Evolutionary conservation across 2,797 vertebrate species (phyloP).

Genomic region (Sebastiscus albofasciatus): DNA sequence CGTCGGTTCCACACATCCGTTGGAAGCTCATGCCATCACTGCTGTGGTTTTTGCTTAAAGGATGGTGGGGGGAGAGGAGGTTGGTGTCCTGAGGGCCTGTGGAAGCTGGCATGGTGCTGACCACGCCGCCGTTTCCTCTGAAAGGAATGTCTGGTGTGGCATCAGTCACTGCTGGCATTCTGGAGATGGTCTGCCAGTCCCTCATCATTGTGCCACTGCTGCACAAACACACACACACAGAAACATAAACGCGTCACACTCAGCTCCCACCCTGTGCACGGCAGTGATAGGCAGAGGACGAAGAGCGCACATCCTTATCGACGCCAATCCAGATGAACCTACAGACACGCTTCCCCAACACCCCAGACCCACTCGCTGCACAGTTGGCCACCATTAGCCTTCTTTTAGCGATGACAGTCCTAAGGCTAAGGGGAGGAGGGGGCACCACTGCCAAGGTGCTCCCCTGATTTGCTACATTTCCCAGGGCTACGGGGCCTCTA

Average conservation of each 20-base stretch:
- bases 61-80: background rate
- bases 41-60: slow-evolving; percentile 60
- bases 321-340: slow-evolving; percentile 87
- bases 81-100: slow-evolving; percentile 59
- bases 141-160: slow-evolving; percentile 81
- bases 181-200: slow-evolving; percentile 74
- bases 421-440: slow-evolving; percentile 74
- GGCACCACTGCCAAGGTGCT: slow-evolving; percentile 79
- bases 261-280: slow-evolving; percentile 74
- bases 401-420: slow-evolving; percentile 81
- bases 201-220: slow-evolving; percentile 66
- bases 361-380: slow-evolving; percentile 77
- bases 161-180: slow-evolving; percentile 84
- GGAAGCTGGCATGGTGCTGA: slow-evolving; percentile 73
- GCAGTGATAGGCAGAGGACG: slow-evolving; percentile 83
- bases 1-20: slow-evolving; percentile 36
- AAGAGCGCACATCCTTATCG: slow-evolving; percentile 83
- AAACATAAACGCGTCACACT: slow-evolving; percentile 62
- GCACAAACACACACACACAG: slow-evolving; percentile 45
- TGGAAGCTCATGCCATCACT: slow-evolving; percentile 56
- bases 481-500: slow-evolving; percentile 76
- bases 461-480: slow-evolving; percentile 81
- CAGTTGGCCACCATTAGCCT: slow-evolving; percentile 82
- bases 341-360: slow-evolving; percentile 82
- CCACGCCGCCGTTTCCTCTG: slow-evolving; percentile 63